phyloP scores from a whole-genome alignment of 2,888 invertebrate species.

The Liodrosophila aerea region DNA sequence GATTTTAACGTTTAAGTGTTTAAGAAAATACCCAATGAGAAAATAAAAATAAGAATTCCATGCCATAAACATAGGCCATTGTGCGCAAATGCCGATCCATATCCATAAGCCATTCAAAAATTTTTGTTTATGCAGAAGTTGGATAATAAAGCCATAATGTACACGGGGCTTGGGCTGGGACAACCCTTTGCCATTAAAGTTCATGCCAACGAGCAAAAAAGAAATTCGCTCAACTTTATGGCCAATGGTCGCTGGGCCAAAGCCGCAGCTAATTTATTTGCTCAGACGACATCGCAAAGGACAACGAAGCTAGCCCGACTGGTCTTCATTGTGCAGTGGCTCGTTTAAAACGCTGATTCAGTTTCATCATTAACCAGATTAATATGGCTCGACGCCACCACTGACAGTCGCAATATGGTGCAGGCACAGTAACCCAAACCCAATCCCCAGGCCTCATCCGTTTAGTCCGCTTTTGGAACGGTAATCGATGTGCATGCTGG shows the following conservation, averaged over 20 bases:
- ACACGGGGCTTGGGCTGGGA: constrained; percentile 27
- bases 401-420: constrained; percentile 77
- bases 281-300: constrained; percentile 46
- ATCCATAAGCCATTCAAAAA: constrained; percentile 19
- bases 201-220: constrained; percentile 4
- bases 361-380: constrained; percentile 83
- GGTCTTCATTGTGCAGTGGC: constrained; percentile 75
- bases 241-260: constrained; percentile 51
- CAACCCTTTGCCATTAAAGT: background rate
- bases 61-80: constrained; percentile 32
- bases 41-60: constrained; percentile 3
- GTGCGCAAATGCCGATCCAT: constrained; percentile 12
- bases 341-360: constrained; percentile 83
- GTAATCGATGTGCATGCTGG: constrained; percentile 56
- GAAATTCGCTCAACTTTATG: constrained; percentile 53
- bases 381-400: constrained; percentile 81
- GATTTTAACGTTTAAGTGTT: background rate
- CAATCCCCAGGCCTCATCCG: constrained; percentile 31
- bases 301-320: constrained; percentile 17
- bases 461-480: constrained; percentile 43
- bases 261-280: constrained; percentile 77
- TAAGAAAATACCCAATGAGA: background rate
- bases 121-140: constrained; percentile 23
- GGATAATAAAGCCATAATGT: constrained; percentile 36
- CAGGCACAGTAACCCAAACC: constrained; percentile 7